Evolutionary conservation across 1,140 invertebrate genomes (phyloP).

Genomic region (Bombus confusus): DNA sequence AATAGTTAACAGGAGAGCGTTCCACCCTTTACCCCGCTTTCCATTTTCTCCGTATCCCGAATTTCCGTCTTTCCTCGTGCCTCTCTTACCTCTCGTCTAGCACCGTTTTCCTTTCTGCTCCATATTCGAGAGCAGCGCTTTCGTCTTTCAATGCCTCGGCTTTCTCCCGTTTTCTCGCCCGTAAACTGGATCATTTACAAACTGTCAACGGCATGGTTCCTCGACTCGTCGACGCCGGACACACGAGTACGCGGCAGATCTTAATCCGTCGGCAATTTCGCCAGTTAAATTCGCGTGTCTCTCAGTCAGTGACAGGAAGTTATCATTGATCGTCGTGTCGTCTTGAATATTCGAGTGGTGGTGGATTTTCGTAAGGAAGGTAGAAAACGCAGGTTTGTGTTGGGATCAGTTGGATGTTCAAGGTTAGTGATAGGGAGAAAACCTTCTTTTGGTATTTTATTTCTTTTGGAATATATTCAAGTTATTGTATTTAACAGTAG

Average conservation of each 20-base stretch:
- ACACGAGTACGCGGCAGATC: conserved; percentile 52
- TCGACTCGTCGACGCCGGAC: conserved; percentile 24
- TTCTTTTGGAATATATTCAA: too few relatives aligned
- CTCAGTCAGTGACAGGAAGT: neutral
- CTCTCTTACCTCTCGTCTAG: neutral
- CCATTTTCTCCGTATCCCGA: conserved; percentile 25
- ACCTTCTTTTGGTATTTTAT: too few relatives aligned
- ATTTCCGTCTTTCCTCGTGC: conserved; percentile 22
- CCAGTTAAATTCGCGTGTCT: conserved; percentile 50
- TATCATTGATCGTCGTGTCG: conserved; percentile 11
- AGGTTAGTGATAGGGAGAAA: too few relatives aligned
- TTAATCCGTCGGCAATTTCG: conserved; percentile 65
- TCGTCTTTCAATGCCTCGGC: neutral
- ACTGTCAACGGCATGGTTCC: conserved; percentile 71
- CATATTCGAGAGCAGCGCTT: conserved; percentile 20
- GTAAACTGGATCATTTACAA: conserved; percentile 77
- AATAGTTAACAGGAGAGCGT: conserved; percentile 67
- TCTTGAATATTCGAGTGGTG: neutral
- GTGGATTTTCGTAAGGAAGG: neutral
- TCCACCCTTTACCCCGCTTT: conserved; percentile 31
- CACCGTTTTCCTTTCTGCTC: conserved; percentile 54
- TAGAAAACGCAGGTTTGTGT: too few relatives aligned
- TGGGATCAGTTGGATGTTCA: too few relatives aligned
- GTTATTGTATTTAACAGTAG: too few relatives aligned
- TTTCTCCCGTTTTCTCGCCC: conserved; percentile 55